These are phyloP conservation scores for Drosophila nigromelanica DNA, from an alignment of 1,140 invertebrate genomes.

Conservation along the genomic window DNA sequence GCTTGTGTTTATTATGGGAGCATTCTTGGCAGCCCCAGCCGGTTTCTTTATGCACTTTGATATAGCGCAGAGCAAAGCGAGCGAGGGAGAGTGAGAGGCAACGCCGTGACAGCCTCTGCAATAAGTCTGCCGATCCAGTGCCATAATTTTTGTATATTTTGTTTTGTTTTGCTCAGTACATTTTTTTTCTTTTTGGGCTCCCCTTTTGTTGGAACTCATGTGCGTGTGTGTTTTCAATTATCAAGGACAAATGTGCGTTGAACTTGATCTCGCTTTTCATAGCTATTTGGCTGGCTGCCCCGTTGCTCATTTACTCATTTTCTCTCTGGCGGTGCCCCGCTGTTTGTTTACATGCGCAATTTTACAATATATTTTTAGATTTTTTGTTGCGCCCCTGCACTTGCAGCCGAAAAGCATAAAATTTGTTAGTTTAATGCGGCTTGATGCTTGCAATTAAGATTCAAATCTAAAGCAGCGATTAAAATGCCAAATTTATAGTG, in stretches of 20 bases:
- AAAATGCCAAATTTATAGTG: constrained; percentile 69
- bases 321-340: background rate
- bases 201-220: constrained; percentile 42
- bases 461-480: constrained; percentile 54
- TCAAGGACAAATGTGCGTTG: constrained; percentile 82
- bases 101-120: constrained; percentile 36
- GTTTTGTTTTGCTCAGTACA: constrained; percentile 56
- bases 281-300: constrained; percentile 27
- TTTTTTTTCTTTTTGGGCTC: constrained; percentile 57
- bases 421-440: constrained; percentile 71
- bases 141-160: constrained; percentile 77
- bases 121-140: constrained; percentile 81
- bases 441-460: constrained; percentile 58
- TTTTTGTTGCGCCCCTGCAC: constrained; percentile 29
- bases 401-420: constrained; percentile 53
- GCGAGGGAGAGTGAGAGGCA: constrained; percentile 18
- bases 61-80: constrained; percentile 26
- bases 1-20: constrained; percentile 47
- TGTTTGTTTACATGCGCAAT: constrained; percentile 65
- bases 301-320: constrained; percentile 17
- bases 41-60: constrained; percentile 41
- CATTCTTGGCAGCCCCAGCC: constrained; percentile 50
- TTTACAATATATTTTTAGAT: constrained; percentile 69
- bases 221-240: constrained; percentile 62
- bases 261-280: constrained; percentile 81